Evolutionary conservation across 2,113 vertebrate genomes (phyloP), one percentile per base, ranked within the genome.

Genomic region (Epinephelus lanceolatus): DNA sequence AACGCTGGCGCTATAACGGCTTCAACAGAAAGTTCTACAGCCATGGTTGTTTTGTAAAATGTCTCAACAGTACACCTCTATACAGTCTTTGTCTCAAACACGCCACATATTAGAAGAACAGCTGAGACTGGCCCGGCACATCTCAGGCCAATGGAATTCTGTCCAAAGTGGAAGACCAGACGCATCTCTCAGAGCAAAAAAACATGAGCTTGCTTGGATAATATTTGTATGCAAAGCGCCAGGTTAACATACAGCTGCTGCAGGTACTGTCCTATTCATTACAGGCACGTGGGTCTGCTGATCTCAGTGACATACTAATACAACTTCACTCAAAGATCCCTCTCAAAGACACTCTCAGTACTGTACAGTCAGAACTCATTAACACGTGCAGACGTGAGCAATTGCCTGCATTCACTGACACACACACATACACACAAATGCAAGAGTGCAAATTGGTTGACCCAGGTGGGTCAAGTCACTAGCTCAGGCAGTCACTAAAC

Each of bases 381-480:
- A 12, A 6, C 83, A 85, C 55, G 63, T 88, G 71, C 57, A 45
- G 9, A 59, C 60, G 13, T 65, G 8, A 52, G 51, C 25, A 55
- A 23, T 25, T 55, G 40, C 62, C 60, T 63, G 57, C 37, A 55
- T 19, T 13, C 37, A 51, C 37, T 51, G 60, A 72, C 76, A 72
- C 53, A 12, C 42, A 45, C 42, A 45, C 42, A 45, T 11, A 45
- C 42, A 57, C 63, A 84, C 37, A 81, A 33, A 40, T 19, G 5
- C 21, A 23, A 6, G 9, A 27, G 7, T 11, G 40, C 66, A 87
- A 53, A 78, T 77, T 60, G 23, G 71, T 83, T 71, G 66, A 65
- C 12, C 19, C 60, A 74, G 78, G 69, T 86, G 79, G 86, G 81
- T 91, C 84, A 88, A 83, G 80, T 91, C 85, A 89, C 71, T 69